Conservation (phyloP, 2,888 invertebrate species). For the Ichneumoninae sp. region DNA sequence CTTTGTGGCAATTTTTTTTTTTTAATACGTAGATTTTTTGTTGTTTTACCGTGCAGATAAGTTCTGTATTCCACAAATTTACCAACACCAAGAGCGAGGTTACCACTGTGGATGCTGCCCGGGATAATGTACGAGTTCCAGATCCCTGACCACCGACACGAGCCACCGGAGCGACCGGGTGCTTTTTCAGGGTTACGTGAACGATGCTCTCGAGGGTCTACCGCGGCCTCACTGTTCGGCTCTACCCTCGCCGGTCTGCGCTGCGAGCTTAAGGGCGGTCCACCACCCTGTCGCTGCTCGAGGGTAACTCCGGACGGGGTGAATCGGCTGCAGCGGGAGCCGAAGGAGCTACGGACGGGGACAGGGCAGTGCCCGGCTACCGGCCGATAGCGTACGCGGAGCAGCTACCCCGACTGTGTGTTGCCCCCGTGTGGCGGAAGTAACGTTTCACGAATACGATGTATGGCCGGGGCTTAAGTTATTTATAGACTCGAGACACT, state of each 20-base stretch:
- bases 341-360: slow-evolving; percentile 36
- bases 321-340: slow-evolving; percentile 22
- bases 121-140: slow-evolving; percentile 30
- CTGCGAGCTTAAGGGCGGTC: slow-evolving; percentile 17
- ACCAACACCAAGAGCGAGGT: neutral
- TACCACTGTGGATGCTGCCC: neutral
- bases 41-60: neutral
- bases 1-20: neutral
- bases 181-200: slow-evolving; percentile 61
- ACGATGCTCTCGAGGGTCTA: slow-evolving; percentile 26
- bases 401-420: neutral
- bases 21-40: neutral
- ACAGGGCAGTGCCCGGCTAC: slow-evolving; percentile 38
- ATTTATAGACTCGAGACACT: slow-evolving; percentile 73
- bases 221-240: slow-evolving; percentile 10
- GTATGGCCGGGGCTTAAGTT: slow-evolving; percentile 73
- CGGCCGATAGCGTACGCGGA: slow-evolving; percentile 26
- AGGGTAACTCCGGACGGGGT: slow-evolving; percentile 16
- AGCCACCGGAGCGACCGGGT: slow-evolving; percentile 25
- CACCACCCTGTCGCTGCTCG: neutral
- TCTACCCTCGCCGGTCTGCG: slow-evolving; percentile 1
- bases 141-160: slow-evolving; percentile 59
- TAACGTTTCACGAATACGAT: slow-evolving; percentile 72
- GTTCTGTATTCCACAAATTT: slow-evolving; percentile 1
- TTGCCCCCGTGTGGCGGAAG: slow-evolving; percentile 65